Percentiles rank a stretch among this genome's conserved stretches.
Evolutionary conservation across 2,888 invertebrate species (phyloP).

Genomic region (Eupelmus urozonus): DNA sequence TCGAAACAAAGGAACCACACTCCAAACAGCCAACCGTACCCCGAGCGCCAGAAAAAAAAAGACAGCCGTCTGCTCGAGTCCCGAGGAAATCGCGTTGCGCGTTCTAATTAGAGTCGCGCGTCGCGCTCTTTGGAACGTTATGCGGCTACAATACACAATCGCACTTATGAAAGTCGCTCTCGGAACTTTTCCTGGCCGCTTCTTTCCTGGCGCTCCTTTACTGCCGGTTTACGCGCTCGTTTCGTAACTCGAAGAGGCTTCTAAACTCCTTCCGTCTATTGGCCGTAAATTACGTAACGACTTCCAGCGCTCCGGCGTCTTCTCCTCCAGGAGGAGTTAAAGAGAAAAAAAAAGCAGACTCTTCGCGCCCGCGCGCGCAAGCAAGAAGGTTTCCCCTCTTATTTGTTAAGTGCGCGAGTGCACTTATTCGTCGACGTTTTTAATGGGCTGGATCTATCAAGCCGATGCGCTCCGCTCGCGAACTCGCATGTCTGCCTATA

Average conservation of each 20-base stretch:
- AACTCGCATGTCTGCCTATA: too few relatives aligned
- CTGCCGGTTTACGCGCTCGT: slow-evolving; percentile 4
- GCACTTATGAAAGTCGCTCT: slow-evolving; percentile 33
- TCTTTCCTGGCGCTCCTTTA: background rate
- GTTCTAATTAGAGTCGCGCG: slow-evolving; percentile 22
- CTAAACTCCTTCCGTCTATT: slow-evolving; percentile 34
- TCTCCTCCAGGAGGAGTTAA: background rate
- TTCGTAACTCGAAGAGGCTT: slow-evolving; percentile 26
- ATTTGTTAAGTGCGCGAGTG: background rate
- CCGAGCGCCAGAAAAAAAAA: too few relatives aligned
- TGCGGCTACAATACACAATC: slow-evolving; percentile 20
- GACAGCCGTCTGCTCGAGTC: too few relatives aligned
- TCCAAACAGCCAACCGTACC: too few relatives aligned
- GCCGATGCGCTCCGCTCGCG: background rate
- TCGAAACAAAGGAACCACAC: too few relatives aligned
- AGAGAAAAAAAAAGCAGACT: too few relatives aligned
- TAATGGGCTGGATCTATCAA: slow-evolving; percentile 25
- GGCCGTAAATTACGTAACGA: slow-evolving; percentile 53
- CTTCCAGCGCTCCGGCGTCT: slow-evolving; percentile 39
- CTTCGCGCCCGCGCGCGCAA: too few relatives aligned
- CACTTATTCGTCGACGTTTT: slow-evolving; percentile 30
- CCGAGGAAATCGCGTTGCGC: too few relatives aligned
- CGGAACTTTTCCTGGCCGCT: slow-evolving; percentile 10
- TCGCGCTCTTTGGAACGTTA: background rate
- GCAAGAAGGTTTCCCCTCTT: too few relatives aligned